Conservation (phyloP, 2,888 invertebrate species). For the Xestia sexstrigata region DNA sequence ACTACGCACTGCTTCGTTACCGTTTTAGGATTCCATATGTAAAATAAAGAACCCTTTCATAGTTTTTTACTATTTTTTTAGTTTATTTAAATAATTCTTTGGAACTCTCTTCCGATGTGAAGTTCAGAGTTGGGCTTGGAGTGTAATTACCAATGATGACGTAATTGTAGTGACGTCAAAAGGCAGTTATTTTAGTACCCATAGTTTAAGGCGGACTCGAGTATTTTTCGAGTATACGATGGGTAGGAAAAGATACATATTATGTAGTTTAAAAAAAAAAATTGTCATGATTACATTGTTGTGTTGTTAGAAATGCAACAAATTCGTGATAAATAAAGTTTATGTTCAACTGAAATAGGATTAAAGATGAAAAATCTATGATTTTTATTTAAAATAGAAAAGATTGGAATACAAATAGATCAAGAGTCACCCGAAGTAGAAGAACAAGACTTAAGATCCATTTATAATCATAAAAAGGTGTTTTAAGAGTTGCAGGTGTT, state of each 20-base stretch:
- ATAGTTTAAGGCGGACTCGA: slow-evolving; percentile 57
- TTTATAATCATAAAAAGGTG: slow-evolving; percentile 12
- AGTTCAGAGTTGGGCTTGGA: slow-evolving; percentile 47
- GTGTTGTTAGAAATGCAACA: background rate
- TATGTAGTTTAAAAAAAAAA: background rate
- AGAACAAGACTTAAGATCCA: slow-evolving; percentile 44
- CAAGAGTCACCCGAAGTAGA: slow-evolving; percentile 40
- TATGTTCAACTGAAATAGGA: background rate
- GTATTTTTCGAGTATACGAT: slow-evolving; percentile 47
- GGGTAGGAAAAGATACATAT: slow-evolving; percentile 39
- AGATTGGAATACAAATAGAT: slow-evolving; percentile 24
- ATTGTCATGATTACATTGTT: slow-evolving; percentile 45
- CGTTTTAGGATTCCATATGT: slow-evolving; percentile 16
- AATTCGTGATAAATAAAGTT: background rate
- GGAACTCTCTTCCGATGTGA: slow-evolving; percentile 62
- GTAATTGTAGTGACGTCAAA: slow-evolving; percentile 33
- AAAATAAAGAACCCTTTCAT: slow-evolving; percentile 5
- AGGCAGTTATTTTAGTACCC: slow-evolving; percentile 48
- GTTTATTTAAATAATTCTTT: slow-evolving; percentile 67
- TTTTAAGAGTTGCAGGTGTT: background rate
- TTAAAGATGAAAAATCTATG: background rate
- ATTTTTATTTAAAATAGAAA: background rate
- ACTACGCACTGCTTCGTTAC: slow-evolving; percentile 81
- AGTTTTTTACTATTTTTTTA: slow-evolving; percentile 45
- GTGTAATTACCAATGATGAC: slow-evolving; percentile 34